Percentiles rank a stretch among this genome's conserved stretches.
These are phyloP conservation scores for Ichneumon xanthorius DNA, from an alignment of 2,888 invertebrate species.

Conservation along the genomic window DNA sequence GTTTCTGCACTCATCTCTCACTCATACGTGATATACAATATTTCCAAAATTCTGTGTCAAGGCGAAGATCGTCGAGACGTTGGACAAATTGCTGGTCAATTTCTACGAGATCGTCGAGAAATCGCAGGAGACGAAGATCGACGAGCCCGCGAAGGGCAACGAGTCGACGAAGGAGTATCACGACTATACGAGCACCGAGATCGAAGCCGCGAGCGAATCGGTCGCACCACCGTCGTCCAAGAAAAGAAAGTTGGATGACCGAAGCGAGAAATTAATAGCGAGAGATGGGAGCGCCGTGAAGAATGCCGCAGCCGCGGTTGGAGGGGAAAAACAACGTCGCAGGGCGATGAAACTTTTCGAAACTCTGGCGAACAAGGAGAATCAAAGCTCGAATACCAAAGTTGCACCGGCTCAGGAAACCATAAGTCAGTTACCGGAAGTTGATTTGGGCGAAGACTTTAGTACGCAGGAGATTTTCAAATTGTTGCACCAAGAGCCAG, in stretches of 20 bases:
- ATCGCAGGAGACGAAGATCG: background rate
- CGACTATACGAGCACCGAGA: slow-evolving; percentile 38
- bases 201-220: background rate
- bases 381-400: slow-evolving; percentile 20
- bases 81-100: slow-evolving; percentile 74
- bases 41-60: slow-evolving; percentile 63
- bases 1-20: background rate
- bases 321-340: background rate
- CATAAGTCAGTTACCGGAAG: slow-evolving; percentile 78
- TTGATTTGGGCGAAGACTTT: slow-evolving; percentile 82
- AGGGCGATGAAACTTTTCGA: slow-evolving; percentile 29
- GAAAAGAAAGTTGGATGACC: slow-evolving; percentile 72
- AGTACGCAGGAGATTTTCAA: slow-evolving; percentile 65
- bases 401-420: slow-evolving; percentile 64
- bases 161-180: slow-evolving; percentile 33
- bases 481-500: slow-evolving; percentile 40
- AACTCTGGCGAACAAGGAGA: slow-evolving; percentile 50
- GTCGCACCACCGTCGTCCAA: slow-evolving; percentile 67
- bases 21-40: slow-evolving; percentile 23
- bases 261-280: background rate
- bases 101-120: slow-evolving; percentile 77
- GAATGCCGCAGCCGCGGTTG: background rate
- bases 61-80: slow-evolving; percentile 72
- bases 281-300: slow-evolving; percentile 17
- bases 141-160: background rate